Percentiles rank a stretch among this genome's conserved stretches.
Evolutionary conservation across 2,113 vertebrate genomes (phyloP).

Genomic region (Rhineura floridana): DNA sequence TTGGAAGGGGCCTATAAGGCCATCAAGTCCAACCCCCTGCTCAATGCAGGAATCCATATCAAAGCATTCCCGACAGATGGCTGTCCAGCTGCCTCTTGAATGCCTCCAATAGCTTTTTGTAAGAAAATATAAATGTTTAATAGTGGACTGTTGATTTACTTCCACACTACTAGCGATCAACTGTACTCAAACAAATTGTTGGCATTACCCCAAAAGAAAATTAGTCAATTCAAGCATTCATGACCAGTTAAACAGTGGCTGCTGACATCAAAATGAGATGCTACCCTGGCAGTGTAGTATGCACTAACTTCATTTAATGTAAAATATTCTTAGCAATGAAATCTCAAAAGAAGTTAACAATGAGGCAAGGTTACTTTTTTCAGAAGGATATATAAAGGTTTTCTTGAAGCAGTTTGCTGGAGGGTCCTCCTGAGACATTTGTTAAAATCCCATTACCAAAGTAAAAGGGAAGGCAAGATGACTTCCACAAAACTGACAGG

Average conservation of each 20-base stretch:
- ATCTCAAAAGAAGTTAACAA: neutral
- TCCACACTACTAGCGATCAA: neutral
- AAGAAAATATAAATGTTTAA: conserved; percentile 6
- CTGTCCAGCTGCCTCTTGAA: no score
- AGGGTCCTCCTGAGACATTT: neutral
- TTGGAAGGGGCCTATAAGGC: no score
- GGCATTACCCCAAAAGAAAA: neutral
- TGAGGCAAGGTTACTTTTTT: neutral
- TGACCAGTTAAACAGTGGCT: neutral
- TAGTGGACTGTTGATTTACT: neutral
- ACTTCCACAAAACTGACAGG: neutral
- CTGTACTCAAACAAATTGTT: neutral
- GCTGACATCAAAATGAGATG: neutral
- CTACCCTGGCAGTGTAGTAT: neutral
- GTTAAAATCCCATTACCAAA: neutral
- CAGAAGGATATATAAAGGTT: neutral
- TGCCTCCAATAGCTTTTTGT: neutral
- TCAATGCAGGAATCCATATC: no score
- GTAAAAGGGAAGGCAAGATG: neutral
- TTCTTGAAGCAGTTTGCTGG: neutral
- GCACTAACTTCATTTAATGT: neutral
- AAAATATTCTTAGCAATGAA: conserved; percentile 10
- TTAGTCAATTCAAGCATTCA: neutral
- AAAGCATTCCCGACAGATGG: no score
- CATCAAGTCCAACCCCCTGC: no score